Evolutionary conservation across 2,797 vertebrate genomes (phyloP).

Genomic region (Etheostoma perlongum): DNA sequence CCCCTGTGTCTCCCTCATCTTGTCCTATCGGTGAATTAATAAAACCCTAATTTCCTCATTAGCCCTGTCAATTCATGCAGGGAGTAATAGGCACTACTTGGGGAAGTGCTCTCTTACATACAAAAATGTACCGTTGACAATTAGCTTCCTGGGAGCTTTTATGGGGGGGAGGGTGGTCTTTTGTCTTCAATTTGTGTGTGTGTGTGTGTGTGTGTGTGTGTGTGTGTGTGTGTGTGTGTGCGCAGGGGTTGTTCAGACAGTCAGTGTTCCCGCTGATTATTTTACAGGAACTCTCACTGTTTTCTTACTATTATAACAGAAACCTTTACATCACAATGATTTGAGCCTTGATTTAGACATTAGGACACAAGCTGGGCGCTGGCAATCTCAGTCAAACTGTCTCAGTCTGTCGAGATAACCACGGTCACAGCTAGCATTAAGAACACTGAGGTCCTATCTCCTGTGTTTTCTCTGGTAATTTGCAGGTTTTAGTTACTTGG

Average conservation of each 20-base stretch:
- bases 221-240: neutral
- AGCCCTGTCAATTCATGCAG: slow-evolving; percentile 80
- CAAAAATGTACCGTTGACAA: slow-evolving; percentile 72
- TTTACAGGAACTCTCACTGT: slow-evolving; percentile 22
- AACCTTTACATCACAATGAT: slow-evolving; percentile 31
- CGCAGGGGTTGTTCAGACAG: slow-evolving; percentile 2
- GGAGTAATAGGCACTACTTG: slow-evolving; percentile 73
- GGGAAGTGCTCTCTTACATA: slow-evolving; percentile 71
- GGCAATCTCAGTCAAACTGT: slow-evolving; percentile 23
- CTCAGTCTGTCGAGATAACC: slow-evolving; percentile 13
- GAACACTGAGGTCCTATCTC: slow-evolving; percentile 19
- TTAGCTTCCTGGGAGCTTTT: slow-evolving; percentile 67
- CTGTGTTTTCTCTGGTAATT: neutral
- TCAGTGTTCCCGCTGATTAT: slow-evolving; percentile 26
- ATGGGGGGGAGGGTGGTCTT: slow-evolving; percentile 22
- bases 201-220: slow-evolving; percentile 3
- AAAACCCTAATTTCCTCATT: slow-evolving; percentile 84
- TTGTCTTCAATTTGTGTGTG: slow-evolving; percentile 40
- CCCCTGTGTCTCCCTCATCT: slow-evolving; percentile 64
- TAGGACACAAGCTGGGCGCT: slow-evolving; percentile 11
- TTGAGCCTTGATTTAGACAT: slow-evolving; percentile 27
- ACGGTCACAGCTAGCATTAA: neutral
- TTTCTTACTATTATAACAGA: slow-evolving; percentile 18
- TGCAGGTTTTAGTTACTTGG: neutral
- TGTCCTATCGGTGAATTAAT: slow-evolving; percentile 82